These are phyloP conservation scores for Masticophis lateralis DNA, from an alignment of 2,797 vertebrate species.

Conservation along the genomic window DNA sequence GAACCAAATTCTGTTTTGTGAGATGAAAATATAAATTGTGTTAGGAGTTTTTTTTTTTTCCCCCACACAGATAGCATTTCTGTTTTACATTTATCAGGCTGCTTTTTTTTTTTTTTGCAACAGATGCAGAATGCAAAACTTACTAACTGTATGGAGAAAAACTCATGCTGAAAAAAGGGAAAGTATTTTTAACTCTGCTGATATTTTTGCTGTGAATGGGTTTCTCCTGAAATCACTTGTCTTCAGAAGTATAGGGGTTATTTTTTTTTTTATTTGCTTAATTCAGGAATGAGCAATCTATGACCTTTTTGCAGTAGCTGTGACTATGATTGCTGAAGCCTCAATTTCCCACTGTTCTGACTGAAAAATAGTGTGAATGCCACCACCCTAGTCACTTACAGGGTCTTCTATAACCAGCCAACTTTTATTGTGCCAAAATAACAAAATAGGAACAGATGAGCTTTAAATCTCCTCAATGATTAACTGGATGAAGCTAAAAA, in stretches of 20 bases:
- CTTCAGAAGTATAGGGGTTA: neutral
- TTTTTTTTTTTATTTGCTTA: neutral
- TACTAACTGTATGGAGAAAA: neutral
- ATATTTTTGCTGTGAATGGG: neutral
- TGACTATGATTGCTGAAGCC: neutral
- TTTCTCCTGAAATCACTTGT: neutral
- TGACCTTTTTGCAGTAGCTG: neutral
- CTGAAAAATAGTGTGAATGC: neutral
- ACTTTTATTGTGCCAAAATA: neutral
- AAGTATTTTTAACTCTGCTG: neutral
- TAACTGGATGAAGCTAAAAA: neutral
- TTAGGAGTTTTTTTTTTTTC: neutral
- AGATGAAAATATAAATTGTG: neutral
- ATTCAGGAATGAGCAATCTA: neutral
- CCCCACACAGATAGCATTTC: neutral
- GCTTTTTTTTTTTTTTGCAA: neutral
- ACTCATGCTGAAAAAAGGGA: neutral
- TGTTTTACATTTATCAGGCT: neutral
- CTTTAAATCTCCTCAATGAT: neutral
- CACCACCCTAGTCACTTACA: neutral
- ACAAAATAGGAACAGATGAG: neutral
- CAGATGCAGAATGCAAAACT: neutral
- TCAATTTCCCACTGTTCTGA: neutral
- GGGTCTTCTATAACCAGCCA: neutral
- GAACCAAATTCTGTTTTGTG: neutral